Percentiles rank a stretch among this genome's conserved stretches.
phyloP scores from a whole-genome alignment of 2,797 vertebrate species.

The Pangasius djambal region DNA sequence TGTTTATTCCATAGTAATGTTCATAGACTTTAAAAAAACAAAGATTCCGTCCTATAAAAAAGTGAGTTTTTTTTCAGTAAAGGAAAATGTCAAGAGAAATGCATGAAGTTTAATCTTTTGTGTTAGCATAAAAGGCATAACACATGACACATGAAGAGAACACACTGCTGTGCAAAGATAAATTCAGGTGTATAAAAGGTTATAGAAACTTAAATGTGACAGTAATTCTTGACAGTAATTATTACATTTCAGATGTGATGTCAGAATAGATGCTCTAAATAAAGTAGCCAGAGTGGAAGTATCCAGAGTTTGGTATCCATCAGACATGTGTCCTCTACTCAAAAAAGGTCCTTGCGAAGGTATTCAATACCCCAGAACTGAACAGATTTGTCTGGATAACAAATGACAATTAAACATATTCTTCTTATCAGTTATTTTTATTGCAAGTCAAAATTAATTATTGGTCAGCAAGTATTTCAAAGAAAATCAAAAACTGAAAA shows the following conservation, averaged over 20 bases:
- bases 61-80: not conserved
- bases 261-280: not conserved
- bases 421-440: not conserved
- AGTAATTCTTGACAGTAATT: not conserved
- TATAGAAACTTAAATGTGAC: not conserved
- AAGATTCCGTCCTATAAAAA: not conserved
- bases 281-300: not conserved
- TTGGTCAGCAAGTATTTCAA: not conserved
- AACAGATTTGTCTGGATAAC: too few relatives aligned
- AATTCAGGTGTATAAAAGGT: not conserved
- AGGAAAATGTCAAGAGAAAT: not conserved
- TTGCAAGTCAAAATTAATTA: not conserved
- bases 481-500: not conserved
- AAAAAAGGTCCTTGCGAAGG: not conserved
- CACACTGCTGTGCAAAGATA: not conserved
- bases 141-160: not conserved
- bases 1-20: not conserved
- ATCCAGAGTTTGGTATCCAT: too few relatives aligned
- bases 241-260: not conserved
- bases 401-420: not conserved
- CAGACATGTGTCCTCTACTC: not conserved
- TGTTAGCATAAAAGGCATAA: not conserved
- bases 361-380: too few relatives aligned
- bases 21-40: not conserved
- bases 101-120: not conserved